A percentile compares a stretch with the other conserved stretches of the same genome.
Evolutionary conservation across 2,888 invertebrate genomes (phyloP).

Genomic region (Nudaria mundana): DNA sequence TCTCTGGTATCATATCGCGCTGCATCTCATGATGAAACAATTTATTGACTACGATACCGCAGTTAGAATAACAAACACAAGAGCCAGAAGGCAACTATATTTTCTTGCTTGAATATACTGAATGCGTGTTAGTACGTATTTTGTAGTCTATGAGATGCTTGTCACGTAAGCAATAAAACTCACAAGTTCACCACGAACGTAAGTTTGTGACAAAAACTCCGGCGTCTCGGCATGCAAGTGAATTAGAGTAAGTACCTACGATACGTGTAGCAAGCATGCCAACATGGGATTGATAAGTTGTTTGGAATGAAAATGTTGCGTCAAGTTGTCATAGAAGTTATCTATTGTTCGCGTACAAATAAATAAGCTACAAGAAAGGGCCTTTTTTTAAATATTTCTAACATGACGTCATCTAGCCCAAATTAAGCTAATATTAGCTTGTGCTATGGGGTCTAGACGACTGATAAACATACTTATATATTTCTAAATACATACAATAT

Average conservation of each 20-base stretch:
- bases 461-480: too few species aligned
- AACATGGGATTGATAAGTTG: conserved; percentile 18
- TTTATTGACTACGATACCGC: too few species aligned
- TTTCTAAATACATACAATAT: too few species aligned
- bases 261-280: conserved; percentile 26
- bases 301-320: not conserved
- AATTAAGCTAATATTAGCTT: too few species aligned
- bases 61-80: conserved; percentile 8
- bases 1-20: too few species aligned
- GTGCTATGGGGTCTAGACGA: too few species aligned
- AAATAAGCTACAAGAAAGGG: too few species aligned
- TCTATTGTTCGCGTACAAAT: too few species aligned
- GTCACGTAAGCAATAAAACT: conserved; percentile 68
- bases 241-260: conserved; percentile 64
- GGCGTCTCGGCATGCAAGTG: conserved; percentile 52
- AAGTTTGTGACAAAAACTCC: conserved; percentile 59
- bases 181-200: conserved; percentile 53
- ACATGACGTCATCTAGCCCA: too few species aligned
- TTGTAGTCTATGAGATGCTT: conserved; percentile 38
- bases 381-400: too few species aligned
- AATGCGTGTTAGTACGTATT: conserved; percentile 29
- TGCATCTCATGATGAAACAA: too few species aligned
- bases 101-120: conserved; percentile 22
- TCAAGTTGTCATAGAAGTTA: too few species aligned
- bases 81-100: conserved; percentile 27